Percentiles rank a stretch among this genome's conserved stretches.
These are phyloP conservation scores for Zaprionus africanus DNA, from an alignment of 1,140 invertebrate genomes.

Conservation along the genomic window DNA sequence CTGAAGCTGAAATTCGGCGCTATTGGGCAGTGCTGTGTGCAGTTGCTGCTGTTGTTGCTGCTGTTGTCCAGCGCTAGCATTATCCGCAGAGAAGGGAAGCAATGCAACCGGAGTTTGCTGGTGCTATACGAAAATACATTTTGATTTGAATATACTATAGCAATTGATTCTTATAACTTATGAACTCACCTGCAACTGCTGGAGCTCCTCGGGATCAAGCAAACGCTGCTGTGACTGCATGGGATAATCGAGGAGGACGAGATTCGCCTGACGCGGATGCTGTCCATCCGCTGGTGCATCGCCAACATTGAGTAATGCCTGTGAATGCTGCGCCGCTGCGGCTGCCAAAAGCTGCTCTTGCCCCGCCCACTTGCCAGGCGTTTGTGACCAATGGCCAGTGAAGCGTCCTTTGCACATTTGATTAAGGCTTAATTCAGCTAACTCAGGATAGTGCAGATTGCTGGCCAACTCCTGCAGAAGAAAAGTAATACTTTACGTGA, in stretches of 20 bases:
- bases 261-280: slow-evolving; percentile 72
- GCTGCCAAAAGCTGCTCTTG: slow-evolving; percentile 74
- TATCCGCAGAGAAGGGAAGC: slow-evolving; percentile 70
- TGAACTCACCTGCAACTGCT: slow-evolving; percentile 65
- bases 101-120: slow-evolving; percentile 76
- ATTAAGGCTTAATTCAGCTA: slow-evolving; percentile 79
- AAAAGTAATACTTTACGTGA: not conserved
- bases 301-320: slow-evolving; percentile 47
- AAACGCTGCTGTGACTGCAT: slow-evolving; percentile 74
- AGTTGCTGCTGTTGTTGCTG: slow-evolving; percentile 85
- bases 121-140: slow-evolving; percentile 59
- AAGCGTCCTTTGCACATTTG: slow-evolving; percentile 82
- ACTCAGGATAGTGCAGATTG: slow-evolving; percentile 77
- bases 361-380: slow-evolving; percentile 71
- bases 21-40: slow-evolving; percentile 84
- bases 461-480: slow-evolving; percentile 66
- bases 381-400: slow-evolving; percentile 70
- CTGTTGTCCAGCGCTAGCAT: slow-evolving; percentile 49
- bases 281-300: slow-evolving; percentile 59
- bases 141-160: not conserved
- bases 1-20: slow-evolving; percentile 79
- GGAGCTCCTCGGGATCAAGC: slow-evolving; percentile 65
- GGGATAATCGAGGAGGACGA: slow-evolving; percentile 79
- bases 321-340: slow-evolving; percentile 56
- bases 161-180: not conserved